These are phyloP conservation scores for Stegana nigrithorax DNA, from an alignment of 2,888 invertebrate genomes.

Conservation along the genomic window DNA sequence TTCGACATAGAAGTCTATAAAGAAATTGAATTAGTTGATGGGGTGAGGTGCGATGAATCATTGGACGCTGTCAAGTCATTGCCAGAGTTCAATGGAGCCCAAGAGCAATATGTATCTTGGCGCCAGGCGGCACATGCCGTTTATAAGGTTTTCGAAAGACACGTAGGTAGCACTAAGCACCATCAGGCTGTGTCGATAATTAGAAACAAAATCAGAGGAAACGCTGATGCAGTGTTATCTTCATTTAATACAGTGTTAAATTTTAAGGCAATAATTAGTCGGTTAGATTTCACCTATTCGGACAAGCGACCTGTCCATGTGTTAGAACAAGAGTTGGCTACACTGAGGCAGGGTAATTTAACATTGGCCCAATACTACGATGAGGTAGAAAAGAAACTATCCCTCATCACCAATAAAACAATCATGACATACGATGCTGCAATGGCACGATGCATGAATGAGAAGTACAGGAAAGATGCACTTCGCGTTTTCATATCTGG, in stretches of 20 bases:
- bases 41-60: background rate
- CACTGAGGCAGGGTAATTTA: constrained; percentile 20
- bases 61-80: background rate
- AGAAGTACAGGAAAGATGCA: constrained; percentile 21
- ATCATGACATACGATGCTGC: constrained; percentile 17
- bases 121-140: constrained; percentile 18
- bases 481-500: constrained; percentile 12
- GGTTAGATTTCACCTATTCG: constrained; percentile 12
- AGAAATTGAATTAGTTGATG: background rate
- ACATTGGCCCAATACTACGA: constrained; percentile 25
- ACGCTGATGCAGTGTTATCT: constrained; percentile 15
- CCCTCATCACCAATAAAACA: constrained; percentile 21
- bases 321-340: constrained; percentile 19
- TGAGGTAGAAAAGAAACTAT: constrained; percentile 17
- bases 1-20: background rate
- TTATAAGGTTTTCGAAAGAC: constrained; percentile 10
- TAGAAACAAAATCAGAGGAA: constrained; percentile 7
- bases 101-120: constrained; percentile 10
- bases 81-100: constrained; percentile 6
- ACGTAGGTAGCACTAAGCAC: background rate
- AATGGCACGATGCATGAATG: constrained; percentile 17
- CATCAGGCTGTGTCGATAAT: constrained; percentile 21
- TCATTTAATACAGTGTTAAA: constrained; percentile 14
- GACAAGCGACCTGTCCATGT: constrained; percentile 18
- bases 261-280: constrained; percentile 11